A percentile compares a stretch with the other conserved stretches of the same genome.
Evolutionary conservation across 2,797 vertebrate species (phyloP).

Genomic region (Sebastes itinus): DNA sequence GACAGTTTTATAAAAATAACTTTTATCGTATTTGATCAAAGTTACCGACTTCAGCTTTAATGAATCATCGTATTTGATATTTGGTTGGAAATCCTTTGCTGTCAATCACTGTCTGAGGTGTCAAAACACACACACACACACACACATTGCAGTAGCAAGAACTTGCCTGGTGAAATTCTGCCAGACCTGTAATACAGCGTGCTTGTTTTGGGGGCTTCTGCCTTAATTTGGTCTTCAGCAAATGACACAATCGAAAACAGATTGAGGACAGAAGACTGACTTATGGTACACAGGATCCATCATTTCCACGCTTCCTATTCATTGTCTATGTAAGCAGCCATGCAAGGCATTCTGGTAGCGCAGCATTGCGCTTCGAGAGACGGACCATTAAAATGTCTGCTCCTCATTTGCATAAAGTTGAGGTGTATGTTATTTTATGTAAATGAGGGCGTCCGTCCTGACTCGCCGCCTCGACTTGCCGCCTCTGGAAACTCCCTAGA

Average conservation of each 20-base stretch:
- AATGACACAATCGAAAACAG: not conserved
- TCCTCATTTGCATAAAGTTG: no score
- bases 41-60: not conserved
- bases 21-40: no score
- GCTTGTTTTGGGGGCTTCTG: not conserved
- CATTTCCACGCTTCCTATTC: no score
- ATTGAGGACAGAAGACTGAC: not conserved
- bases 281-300: no score
- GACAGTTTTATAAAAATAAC: no score
- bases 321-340: no score
- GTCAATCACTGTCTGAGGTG: not conserved
- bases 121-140: not conserved
- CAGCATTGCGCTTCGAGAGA: no score
- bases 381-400: fast-evolving
- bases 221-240: not conserved
- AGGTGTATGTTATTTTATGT: no score
- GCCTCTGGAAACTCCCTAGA: no score
- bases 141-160: not conserved
- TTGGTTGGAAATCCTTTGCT: not conserved
- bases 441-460: fast-evolving
- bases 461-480: fast-evolving
- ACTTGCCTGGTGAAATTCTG: not conserved
- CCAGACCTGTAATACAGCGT: not conserved
- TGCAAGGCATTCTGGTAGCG: no score
- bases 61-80: not conserved